Percentiles rank a stretch among this genome's conserved stretches.
Conservation (phyloP, 2,797 vertebrate genomes). For the Argya squamiceps region DNA sequence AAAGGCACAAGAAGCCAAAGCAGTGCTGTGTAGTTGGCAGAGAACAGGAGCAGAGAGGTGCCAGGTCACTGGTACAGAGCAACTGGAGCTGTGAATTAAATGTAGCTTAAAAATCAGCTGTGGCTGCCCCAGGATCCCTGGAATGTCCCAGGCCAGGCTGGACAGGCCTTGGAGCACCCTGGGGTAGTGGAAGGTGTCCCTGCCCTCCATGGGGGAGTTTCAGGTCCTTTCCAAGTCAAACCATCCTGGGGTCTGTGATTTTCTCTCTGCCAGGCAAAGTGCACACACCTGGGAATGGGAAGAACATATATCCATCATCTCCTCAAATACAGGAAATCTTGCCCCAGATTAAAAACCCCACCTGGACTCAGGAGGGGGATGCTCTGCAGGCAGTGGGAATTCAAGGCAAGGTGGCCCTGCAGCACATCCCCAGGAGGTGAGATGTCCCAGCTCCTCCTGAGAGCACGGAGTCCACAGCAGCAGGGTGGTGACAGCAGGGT, state of each 20-base stretch:
- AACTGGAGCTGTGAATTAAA: rapidly evolving
- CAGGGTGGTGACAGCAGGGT: background rate
- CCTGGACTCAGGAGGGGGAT: background rate
- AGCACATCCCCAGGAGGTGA: background rate
- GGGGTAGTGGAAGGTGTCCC: background rate
- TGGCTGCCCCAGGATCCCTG: background rate
- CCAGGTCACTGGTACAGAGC: background rate
- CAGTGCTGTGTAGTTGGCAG: rapidly evolving
- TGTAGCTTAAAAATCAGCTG: background rate
- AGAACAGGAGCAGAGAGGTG: rapidly evolving
- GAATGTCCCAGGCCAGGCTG: rapidly evolving
- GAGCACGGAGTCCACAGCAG: background rate
- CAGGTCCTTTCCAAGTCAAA: background rate
- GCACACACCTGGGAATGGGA: background rate
- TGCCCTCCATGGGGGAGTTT: background rate
- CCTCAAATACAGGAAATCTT: rapidly evolving
- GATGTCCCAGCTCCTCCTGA: background rate
- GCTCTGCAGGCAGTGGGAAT: background rate
- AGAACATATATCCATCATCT: rapidly evolving
- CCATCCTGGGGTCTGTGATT: background rate
- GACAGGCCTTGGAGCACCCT: rapidly evolving
- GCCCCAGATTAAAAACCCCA: background rate
- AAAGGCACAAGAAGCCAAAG: background rate
- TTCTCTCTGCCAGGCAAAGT: background rate
- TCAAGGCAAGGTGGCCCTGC: too few species aligned